These are phyloP conservation scores for Aphelinus atriplicis DNA, from an alignment of 1,140 invertebrate species.

Conservation along the genomic window DNA sequence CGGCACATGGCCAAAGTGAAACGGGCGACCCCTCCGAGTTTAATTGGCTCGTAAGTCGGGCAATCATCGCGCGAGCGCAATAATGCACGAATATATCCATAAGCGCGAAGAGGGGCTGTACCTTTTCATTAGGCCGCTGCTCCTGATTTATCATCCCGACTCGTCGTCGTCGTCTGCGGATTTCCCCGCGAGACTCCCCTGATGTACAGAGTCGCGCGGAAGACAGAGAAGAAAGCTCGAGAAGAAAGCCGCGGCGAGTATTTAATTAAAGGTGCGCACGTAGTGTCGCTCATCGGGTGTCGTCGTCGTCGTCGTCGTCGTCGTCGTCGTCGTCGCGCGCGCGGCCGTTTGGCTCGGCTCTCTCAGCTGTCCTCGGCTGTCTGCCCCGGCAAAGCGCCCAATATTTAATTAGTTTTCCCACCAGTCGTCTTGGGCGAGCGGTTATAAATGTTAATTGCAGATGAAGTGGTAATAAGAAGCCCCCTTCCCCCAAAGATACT, in stretches of 20 bases:
- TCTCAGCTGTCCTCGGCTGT: constrained; percentile 25
- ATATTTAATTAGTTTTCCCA: constrained; percentile 69
- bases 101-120: neutral
- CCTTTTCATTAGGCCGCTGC: constrained; percentile 29
- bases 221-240: neutral
- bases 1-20: no score
- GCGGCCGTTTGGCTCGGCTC: neutral
- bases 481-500: constrained; percentile 43
- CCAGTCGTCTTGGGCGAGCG: constrained; percentile 47
- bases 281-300: constrained; percentile 37
- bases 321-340: no score
- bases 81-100: no score
- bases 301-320: neutral
- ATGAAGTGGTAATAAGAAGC: constrained; percentile 67
- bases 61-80: constrained; percentile 23
- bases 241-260: constrained; percentile 12
- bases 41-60: constrained; percentile 26
- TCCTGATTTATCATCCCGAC: constrained; percentile 7
- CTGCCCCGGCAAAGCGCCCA: constrained; percentile 43
- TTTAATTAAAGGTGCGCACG: constrained; percentile 39
- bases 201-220: neutral
- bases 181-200: neutral
- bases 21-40: neutral
- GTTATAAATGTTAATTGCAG: constrained; percentile 68
- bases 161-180: no score